These are phyloP conservation scores for Hydraecia micacea DNA, from an alignment of 2,888 invertebrate genomes.

Conservation along the genomic window DNA sequence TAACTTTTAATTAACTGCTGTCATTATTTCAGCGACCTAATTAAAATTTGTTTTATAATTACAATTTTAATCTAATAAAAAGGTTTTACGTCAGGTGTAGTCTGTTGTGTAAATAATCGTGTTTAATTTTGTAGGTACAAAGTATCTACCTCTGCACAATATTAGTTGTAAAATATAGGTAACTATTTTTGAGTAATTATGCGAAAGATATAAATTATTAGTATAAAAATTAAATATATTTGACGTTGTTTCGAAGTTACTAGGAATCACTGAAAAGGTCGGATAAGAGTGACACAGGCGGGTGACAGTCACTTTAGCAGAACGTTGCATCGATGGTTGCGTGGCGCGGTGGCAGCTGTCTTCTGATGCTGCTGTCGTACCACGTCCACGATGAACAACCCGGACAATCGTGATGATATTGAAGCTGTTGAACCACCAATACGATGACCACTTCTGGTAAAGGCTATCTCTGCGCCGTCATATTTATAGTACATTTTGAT, in stretches of 20 bases:
- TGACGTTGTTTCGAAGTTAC: not conserved
- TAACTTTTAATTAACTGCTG: conserved; percentile 49
- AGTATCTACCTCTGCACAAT: not conserved
- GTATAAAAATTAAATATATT: not conserved
- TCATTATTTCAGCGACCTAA: conserved; percentile 26
- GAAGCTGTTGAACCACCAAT: not conserved
- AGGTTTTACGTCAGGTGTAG: not conserved
- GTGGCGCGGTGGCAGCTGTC: not conserved
- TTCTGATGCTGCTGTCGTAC: not conserved
- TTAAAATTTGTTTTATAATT: conserved; percentile 39
- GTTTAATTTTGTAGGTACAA: not conserved
- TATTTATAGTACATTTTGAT: not conserved
- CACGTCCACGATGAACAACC: too few species aligned
- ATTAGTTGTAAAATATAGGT: not conserved
- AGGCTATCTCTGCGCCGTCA: not conserved
- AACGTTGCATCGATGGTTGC: not conserved
- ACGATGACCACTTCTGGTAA: not conserved
- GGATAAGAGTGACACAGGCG: not conserved
- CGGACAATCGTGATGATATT: not conserved
- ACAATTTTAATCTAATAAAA: conserved; percentile 10
- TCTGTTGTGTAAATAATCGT: not conserved
- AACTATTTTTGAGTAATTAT: not conserved
- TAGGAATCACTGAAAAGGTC: not conserved
- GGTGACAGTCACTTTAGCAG: not conserved
- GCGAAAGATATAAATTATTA: not conserved